Conservation (phyloP, 2,888 invertebrate species). For the Callimorpha dominula region DNA sequence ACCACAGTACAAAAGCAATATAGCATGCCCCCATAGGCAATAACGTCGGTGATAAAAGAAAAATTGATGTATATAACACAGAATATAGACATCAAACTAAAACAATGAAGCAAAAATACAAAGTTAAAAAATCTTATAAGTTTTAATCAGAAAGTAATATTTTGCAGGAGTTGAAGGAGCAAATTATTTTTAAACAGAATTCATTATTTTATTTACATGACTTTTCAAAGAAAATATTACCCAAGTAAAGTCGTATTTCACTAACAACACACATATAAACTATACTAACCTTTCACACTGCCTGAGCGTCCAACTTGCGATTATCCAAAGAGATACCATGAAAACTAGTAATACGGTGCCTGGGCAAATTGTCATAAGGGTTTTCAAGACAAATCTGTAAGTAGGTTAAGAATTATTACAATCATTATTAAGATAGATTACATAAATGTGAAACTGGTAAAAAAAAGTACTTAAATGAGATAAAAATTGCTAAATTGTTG, state of each 20-base stretch:
- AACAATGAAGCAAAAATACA: slow-evolving; percentile 71
- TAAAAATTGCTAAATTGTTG: neutral
- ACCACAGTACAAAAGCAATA: slow-evolving; percentile 83
- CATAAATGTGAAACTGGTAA: neutral
- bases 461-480: neutral
- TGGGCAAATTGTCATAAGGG: slow-evolving; percentile 99
- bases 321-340: slow-evolving; percentile 99
- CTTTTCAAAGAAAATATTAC: slow-evolving; percentile 34
- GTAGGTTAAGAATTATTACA: slow-evolving; percentile 17
- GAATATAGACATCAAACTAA: slow-evolving; percentile 63
- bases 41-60: slow-evolving; percentile 68
- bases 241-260: slow-evolving; percentile 20
- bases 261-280: slow-evolving; percentile 55
- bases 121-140: slow-evolving; percentile 49
- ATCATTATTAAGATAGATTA: neutral
- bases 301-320: slow-evolving; percentile 99
- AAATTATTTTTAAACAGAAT: slow-evolving; percentile 40
- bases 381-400: slow-evolving; percentile 96
- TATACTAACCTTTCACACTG: slow-evolving; percentile 98
- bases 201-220: slow-evolving; percentile 29
- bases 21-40: slow-evolving; percentile 81
- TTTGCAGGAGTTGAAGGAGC: slow-evolving; percentile 44
- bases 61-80: slow-evolving; percentile 61
- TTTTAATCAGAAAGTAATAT: slow-evolving; percentile 38
- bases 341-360: slow-evolving; percentile 98